A percentile compares a stretch with the other conserved stretches of the same genome.
These are phyloP conservation scores for Catharus bicknelli DNA, from an alignment of 2,113 vertebrate species.

Conservation along the genomic window DNA sequence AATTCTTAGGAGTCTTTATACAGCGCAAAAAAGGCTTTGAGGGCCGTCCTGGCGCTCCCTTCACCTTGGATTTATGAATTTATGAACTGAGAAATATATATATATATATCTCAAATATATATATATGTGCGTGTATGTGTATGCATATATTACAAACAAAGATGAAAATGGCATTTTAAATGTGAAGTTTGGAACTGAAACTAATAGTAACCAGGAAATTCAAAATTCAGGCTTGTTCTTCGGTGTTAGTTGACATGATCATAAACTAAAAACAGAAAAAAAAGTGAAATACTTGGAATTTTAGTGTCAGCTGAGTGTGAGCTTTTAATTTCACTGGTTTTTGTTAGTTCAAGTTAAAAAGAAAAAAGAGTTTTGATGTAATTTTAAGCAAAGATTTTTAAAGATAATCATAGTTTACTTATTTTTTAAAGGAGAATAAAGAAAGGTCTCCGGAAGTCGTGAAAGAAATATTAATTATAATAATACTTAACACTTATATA, in stretches of 20 bases:
- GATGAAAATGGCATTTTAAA: slow-evolving; percentile 3
- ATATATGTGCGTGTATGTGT: neutral
- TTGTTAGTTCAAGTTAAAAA: slow-evolving; percentile 24
- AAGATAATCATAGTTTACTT: neutral
- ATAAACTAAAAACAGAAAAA: neutral
- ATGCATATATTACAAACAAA: neutral
- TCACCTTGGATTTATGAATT: slow-evolving; percentile 25
- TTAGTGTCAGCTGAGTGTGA: neutral
- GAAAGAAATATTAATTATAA: neutral
- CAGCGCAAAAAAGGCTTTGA: neutral
- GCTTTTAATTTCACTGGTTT: slow-evolving; percentile 38
- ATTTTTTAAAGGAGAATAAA: slow-evolving; percentile 17
- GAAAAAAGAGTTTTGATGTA: neutral
- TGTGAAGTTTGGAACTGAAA: neutral
- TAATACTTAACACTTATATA: neutral
- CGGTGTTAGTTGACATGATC: neutral
- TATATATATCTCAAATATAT: neutral
- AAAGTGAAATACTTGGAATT: neutral
- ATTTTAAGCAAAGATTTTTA: slow-evolving; percentile 4
- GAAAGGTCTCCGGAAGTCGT: neutral
- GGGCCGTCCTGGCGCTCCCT: neutral
- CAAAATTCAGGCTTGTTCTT: slow-evolving; percentile 18
- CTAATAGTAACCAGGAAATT: slow-evolving; percentile 35
- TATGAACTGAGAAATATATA: neutral
- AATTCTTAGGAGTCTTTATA: slow-evolving; percentile 40